A percentile compares a stretch with the other conserved stretches of the same genome.
Evolutionary conservation across 2,797 vertebrate species (phyloP).

Genomic region (Eulemur albifrons): DNA sequence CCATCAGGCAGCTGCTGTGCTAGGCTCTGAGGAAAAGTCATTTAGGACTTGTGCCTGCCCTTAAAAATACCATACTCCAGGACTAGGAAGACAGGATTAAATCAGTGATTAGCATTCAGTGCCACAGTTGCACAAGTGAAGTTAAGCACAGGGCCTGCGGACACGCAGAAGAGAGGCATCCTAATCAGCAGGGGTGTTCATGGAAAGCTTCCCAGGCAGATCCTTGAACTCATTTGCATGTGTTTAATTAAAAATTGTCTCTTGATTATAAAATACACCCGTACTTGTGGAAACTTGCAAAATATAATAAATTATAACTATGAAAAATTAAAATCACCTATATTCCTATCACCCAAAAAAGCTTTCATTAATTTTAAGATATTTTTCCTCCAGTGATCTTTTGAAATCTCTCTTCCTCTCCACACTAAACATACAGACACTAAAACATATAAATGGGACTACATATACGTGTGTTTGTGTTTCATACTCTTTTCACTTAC

Average conservation of each 20-base stretch:
- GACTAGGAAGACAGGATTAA: neutral
- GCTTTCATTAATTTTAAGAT: neutral
- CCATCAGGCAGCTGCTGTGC: neutral
- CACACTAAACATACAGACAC: neutral
- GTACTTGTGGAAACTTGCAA: neutral
- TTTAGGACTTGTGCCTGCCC: neutral
- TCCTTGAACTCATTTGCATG: neutral
- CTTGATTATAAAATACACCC: neutral
- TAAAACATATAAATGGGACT: neutral
- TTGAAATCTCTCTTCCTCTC: neutral
- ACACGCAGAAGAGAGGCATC: neutral
- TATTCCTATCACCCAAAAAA: neutral
- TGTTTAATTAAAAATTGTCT: neutral
- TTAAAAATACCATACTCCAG: neutral
- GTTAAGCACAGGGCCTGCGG: neutral
- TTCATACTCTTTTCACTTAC: neutral
- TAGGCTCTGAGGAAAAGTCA: neutral
- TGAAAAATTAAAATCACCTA: neutral
- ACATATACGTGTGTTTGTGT: neutral
- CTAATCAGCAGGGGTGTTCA: fast-evolving
- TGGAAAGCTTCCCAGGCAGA: neutral
- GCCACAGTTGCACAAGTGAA: neutral
- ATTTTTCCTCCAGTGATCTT: neutral
- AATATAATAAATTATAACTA: neutral
- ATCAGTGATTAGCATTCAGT: neutral